These are phyloP conservation scores for Thermophis baileyi DNA, from an alignment of 2,113 vertebrate species.

Conservation along the genomic window DNA sequence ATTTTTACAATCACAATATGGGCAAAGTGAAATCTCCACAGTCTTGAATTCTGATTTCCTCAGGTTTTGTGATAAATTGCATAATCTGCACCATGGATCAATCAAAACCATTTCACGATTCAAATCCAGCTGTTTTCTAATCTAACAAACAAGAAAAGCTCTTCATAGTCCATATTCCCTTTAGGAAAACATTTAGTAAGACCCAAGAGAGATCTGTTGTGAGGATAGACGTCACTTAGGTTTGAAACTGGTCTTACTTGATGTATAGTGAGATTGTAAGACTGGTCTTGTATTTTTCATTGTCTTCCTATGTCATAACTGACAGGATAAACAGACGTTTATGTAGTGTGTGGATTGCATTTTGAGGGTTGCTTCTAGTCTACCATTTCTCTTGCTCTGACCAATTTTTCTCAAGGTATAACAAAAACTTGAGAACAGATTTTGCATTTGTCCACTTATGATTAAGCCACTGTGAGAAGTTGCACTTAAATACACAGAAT, in stretches of 20 bases:
- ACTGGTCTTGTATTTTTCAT: not conserved
- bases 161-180: not conserved
- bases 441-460: not conserved
- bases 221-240: not conserved
- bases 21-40: conserved; percentile 30
- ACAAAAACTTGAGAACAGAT: not conserved
- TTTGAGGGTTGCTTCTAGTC: not conserved
- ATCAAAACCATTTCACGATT: conserved; percentile 6
- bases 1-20: conserved; percentile 39
- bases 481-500: not conserved
- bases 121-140: not conserved
- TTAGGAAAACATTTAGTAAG: not conserved
- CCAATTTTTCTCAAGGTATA: not conserved
- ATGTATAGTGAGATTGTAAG: not conserved
- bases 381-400: not conserved
- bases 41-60: conserved; percentile 25
- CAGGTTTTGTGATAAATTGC: conserved; percentile 25
- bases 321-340: not conserved
- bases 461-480: not conserved
- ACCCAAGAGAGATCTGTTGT: not conserved
- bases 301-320: not conserved
- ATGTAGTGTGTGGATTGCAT: not conserved
- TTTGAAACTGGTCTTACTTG: not conserved
- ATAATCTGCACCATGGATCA: conserved; percentile 29
- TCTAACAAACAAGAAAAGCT: not conserved